phyloP scores from a whole-genome alignment of 2,113 vertebrate species.

The Apus apus region DNA sequence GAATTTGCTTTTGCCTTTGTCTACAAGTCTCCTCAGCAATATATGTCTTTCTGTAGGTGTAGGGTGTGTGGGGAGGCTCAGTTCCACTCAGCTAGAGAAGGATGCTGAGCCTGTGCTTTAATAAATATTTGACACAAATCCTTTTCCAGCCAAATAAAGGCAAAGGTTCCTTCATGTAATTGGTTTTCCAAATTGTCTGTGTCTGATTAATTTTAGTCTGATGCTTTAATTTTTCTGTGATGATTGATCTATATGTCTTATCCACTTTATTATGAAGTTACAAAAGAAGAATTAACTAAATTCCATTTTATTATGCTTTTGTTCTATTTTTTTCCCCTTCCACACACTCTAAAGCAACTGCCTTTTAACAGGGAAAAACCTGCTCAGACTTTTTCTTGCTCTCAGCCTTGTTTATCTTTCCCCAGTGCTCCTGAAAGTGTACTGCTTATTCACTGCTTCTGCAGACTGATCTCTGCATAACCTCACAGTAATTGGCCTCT shows the following conservation, averaged over 20 bases:
- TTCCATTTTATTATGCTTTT: background rate
- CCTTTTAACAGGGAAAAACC: background rate
- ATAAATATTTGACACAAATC: background rate
- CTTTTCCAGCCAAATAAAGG: background rate
- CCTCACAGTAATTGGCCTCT: background rate
- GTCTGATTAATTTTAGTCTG: background rate
- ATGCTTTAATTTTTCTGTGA: background rate
- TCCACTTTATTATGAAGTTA: background rate
- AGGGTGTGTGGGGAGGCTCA: background rate
- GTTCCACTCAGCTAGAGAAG: background rate
- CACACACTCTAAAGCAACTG: background rate
- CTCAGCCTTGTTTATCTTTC: background rate
- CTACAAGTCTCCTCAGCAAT: background rate
- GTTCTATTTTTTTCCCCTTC: background rate
- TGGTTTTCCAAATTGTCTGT: background rate
- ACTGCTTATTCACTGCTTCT: background rate
- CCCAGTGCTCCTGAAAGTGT: background rate
- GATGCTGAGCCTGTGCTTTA: background rate
- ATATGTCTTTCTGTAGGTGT: background rate
- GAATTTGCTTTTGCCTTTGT: background rate
- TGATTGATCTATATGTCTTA: background rate
- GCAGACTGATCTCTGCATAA: background rate
- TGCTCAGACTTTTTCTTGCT: background rate
- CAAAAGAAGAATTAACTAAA: background rate
- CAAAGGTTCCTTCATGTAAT: background rate